Percentiles rank a stretch among this genome's conserved stretches.
Conservation (phyloP, 2,888 invertebrate genomes). For the Venustoraphidia nigricollis region DNA sequence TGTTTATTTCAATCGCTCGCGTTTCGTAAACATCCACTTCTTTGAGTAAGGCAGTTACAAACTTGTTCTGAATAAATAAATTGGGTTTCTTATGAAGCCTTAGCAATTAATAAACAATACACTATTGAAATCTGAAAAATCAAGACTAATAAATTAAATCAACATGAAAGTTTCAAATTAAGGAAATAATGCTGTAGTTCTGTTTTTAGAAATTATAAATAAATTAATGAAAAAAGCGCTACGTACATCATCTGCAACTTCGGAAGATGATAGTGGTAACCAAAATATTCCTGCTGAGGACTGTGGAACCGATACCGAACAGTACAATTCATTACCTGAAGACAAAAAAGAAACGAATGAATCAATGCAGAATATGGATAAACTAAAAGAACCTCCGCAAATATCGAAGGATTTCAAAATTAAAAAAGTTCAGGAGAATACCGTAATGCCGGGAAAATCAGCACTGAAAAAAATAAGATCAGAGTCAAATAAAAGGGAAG, state of each 20-base stretch:
- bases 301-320: constrained; percentile 54
- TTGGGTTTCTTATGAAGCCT: no score
- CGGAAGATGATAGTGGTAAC: constrained; percentile 32
- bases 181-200: not conserved
- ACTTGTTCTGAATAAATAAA: no score
- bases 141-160: not conserved
- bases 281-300: constrained; percentile 28
- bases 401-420: constrained; percentile 13
- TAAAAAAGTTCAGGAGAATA: constrained; percentile 19
- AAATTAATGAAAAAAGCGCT: constrained; percentile 42
- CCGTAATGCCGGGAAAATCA: constrained; percentile 2
- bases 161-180: not conserved
- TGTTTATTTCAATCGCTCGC: not conserved
- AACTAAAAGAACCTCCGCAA: not conserved
- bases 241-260: constrained; percentile 39
- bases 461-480: constrained; percentile 10
- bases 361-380: constrained; percentile 10
- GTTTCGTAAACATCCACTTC: no score
- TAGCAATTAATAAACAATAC: no score
- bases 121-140: not conserved
- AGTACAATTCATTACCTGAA: constrained; percentile 52
- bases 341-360: constrained; percentile 23
- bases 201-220: constrained; percentile 32
- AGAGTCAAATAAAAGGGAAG: constrained; percentile 6
- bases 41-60: no score